Evolutionary conservation across 2,888 invertebrate genomes (phyloP).

Genomic region (Scaptomyza parva): DNA sequence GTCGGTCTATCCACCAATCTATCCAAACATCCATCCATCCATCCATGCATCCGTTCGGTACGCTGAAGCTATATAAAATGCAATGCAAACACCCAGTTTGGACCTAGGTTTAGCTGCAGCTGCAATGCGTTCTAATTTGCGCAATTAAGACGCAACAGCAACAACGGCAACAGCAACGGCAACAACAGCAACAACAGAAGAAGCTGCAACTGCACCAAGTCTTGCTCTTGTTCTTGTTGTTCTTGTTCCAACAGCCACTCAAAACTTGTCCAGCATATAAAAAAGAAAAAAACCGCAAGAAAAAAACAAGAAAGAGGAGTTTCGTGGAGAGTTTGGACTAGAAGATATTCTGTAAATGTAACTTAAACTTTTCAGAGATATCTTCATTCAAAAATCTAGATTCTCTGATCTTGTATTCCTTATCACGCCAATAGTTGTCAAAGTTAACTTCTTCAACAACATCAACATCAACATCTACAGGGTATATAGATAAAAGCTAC

Average conservation of each 20-base stretch:
- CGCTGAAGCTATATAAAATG: constrained; percentile 27
- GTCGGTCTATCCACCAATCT: constrained; percentile 10
- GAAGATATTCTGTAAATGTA: neutral
- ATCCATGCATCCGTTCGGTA: too few species aligned
- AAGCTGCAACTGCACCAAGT: constrained; percentile 5
- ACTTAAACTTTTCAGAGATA: neutral
- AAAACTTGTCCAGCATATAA: constrained; percentile 61
- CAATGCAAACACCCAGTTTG: constrained; percentile 68
- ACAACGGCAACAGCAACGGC: constrained; percentile 18
- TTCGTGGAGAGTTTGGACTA: neutral
- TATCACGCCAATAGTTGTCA: too few species aligned
- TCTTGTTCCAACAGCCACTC: constrained; percentile 49
- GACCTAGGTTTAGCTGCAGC: constrained; percentile 64
- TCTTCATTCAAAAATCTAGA: neutral
- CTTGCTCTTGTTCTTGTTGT: constrained; percentile 7
- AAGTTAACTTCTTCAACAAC: too few species aligned
- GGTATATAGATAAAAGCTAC: constrained; percentile 10
- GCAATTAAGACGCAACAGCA: constrained; percentile 71
- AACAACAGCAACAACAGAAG: constrained; percentile 1
- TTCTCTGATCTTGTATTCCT: too few species aligned
- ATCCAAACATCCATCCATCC: constrained; percentile 49
- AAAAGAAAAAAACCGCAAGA: constrained; percentile 15
- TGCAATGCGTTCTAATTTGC: constrained; percentile 79
- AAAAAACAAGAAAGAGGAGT: neutral
- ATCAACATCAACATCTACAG: neutral